phyloP scores from a whole-genome alignment of 2,888 invertebrate genomes.

The Crematogaster levior region DNA sequence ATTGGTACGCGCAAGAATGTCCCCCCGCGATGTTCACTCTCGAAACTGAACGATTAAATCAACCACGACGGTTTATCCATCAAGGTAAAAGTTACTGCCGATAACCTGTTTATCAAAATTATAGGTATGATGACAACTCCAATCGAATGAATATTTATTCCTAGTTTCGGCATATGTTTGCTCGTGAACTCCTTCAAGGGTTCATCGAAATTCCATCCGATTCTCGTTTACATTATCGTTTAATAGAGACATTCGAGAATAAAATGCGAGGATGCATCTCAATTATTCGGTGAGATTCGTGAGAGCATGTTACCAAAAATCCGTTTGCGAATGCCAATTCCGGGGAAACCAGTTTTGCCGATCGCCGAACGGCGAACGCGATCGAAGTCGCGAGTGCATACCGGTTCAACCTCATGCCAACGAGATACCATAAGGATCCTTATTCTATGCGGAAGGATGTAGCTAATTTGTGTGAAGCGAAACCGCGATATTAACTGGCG shows the following conservation, averaged over 20 bases:
- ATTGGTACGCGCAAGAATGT: conserved; percentile 8
- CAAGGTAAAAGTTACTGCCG: neutral
- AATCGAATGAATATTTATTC: neutral
- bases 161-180: no score
- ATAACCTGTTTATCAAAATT: neutral
- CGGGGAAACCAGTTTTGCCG: conserved; percentile 63
- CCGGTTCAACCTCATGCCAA: conserved; percentile 57
- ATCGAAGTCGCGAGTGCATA: conserved; percentile 55
- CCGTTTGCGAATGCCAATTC: conserved; percentile 13
- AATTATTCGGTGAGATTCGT: conserved; percentile 8
- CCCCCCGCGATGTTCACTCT: neutral
- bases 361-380: conserved; percentile 49
- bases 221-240: neutral
- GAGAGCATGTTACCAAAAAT: conserved; percentile 51
- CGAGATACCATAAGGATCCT: conserved; percentile 52
- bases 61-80: no score
- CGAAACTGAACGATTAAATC: neutral
- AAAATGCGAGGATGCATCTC: neutral
- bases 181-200: no score
- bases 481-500: conserved; percentile 45
- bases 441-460: conserved; percentile 50
- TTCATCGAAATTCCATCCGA: neutral
- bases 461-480: conserved; percentile 61
- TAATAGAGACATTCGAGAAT: conserved; percentile 19
- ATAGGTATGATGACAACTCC: neutral